Evolutionary conservation across 2,888 invertebrate species (phyloP).

Genomic region (Marronus borbonicus): DNA sequence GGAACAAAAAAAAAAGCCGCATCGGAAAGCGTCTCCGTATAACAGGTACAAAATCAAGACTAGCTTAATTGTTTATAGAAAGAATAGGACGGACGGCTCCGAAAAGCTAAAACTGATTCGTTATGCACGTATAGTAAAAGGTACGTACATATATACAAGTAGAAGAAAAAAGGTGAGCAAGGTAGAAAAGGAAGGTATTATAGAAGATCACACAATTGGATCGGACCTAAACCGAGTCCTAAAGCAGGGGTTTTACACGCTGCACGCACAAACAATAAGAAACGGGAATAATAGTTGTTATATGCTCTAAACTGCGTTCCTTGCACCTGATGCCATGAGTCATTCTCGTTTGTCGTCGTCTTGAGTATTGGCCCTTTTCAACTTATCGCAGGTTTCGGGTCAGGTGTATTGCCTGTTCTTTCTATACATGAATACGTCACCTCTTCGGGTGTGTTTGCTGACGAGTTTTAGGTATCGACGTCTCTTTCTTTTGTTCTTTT

Average conservation of each 20-base stretch:
- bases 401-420: conserved; percentile 13
- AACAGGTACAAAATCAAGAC: conserved; percentile 20
- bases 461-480: too few relatives aligned
- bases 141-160: too few relatives aligned
- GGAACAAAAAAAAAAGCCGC: not conserved
- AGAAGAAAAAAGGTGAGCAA: not conserved
- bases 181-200: not conserved
- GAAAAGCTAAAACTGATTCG: too few relatives aligned
- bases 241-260: too few relatives aligned
- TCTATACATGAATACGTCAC: too few relatives aligned
- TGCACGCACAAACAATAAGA: not conserved
- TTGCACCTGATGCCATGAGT: conserved; percentile 19
- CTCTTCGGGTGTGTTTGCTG: too few relatives aligned
- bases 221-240: not conserved
- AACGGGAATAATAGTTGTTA: not conserved
- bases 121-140: too few relatives aligned
- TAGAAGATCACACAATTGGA: not conserved
- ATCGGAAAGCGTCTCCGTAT: not conserved
- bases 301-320: conserved; percentile 17
- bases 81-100: not conserved
- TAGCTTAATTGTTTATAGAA: too few relatives aligned
- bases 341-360: not conserved
- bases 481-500: too few relatives aligned
- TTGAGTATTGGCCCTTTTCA: conserved; percentile 7
- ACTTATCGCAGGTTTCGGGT: conserved; percentile 19